phyloP scores from a whole-genome alignment of 2,797 vertebrate genomes.

The Fratercula arctica region DNA sequence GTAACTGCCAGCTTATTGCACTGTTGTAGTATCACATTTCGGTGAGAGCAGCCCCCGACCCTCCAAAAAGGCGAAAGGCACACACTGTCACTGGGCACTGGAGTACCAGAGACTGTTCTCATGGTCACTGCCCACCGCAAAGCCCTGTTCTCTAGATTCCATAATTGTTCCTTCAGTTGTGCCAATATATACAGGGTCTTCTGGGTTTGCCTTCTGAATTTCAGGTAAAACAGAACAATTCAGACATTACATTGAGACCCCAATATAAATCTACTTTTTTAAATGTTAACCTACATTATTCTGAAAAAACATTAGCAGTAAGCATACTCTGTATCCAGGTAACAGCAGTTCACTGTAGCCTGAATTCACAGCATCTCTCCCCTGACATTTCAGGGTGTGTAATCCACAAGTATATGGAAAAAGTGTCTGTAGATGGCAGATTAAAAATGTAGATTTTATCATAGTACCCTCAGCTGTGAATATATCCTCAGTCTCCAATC shows the following conservation, averaged over 20 bases:
- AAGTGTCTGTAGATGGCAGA: neutral
- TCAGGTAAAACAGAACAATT: neutral
- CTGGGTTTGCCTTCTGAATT: neutral
- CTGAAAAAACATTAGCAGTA: neutral
- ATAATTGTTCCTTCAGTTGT: neutral
- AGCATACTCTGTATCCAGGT: neutral
- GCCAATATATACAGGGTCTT: neutral
- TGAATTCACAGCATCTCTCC: neutral
- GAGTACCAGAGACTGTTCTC: too few relatives aligned
- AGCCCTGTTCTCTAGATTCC: neutral
- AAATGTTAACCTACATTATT: neutral
- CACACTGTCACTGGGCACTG: neutral
- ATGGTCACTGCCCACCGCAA: accelerated
- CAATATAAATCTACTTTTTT: neutral
- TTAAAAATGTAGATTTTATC: neutral
- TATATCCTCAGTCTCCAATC: neutral
- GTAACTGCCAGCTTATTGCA: neutral
- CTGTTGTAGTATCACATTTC: neutral
- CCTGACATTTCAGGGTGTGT: neutral
- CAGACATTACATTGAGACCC: neutral
- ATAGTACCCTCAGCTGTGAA: neutral
- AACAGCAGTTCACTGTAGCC: neutral
- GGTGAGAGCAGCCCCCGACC: neutral
- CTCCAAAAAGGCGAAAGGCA: neutral
- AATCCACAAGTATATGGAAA: neutral